Base-by-base conservation (phyloP, 2,888 invertebrate genomes). In the Gymnosoma rotundatum region DNA sequence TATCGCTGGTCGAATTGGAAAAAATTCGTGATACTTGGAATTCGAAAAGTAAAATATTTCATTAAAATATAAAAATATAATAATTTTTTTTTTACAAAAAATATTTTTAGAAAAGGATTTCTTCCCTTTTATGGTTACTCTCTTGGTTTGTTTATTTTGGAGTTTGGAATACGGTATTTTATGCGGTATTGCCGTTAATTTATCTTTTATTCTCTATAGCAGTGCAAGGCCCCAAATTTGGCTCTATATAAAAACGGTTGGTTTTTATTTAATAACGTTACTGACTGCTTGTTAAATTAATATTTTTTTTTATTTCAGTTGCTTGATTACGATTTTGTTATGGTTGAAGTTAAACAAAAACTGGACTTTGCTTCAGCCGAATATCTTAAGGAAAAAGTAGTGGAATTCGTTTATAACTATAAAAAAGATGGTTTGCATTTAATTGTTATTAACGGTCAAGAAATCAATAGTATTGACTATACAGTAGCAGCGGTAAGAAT, bases 161-260 rank as follows among this genome's bases (percentile, higher is more conserved):
- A 96, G 97, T 86, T 93, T 98, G 88, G 97, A 98, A 94, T 95
- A 96, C 88, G 98, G 98, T 87, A 98, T 98, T 89, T 93, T 97
- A 58, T 94, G 96, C 87, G 98, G 98, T 67, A 95, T 97, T 88
- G 95, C 94, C 12, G 94, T 96, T 86, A 97, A 97, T 92, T 93
- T 97, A 61, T 90, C 96, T 78, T 96, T 97, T 91, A 95, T 97
- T 87, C 93, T 98, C 38, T 97, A 97, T 89, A 96, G 96, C 85
- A 96, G 96, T 81, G 97, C 97, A 0, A 93, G 97, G 78, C 97
- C 98, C 0, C 95, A 96, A 89, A 95, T 97, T 70, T 93, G 94
- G 61, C 94, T 92, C 48, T 87, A 88, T 0, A 86, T 87, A 45
- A 89, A 90, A 69, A 91, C 91, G 89, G 92, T 92, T 86, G 45